Evolutionary conservation across 2,113 vertebrate genomes (phyloP), one percentile per base, ranked within the genome.

Genomic region (Geococcyx californianus): DNA sequence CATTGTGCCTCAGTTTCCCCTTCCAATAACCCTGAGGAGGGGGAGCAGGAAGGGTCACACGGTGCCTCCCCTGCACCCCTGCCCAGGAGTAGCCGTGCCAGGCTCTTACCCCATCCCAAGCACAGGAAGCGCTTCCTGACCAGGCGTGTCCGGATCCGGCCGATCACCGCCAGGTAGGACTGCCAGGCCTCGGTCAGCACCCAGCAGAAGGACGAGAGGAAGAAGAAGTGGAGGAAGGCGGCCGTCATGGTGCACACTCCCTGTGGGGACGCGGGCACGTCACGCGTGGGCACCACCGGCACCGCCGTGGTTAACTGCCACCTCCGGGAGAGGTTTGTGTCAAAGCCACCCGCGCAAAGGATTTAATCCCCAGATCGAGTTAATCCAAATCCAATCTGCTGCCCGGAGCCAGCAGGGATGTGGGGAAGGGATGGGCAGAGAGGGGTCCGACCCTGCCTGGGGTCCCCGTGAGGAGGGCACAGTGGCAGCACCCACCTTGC

Each of bases 181-280:
- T 99, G 99, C 99, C 99, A 99, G 62, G 99, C 99, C 97, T 99
- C 99, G 0, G 99, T 99, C 96, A 99, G 98, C 97, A 99, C 99
- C 99, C 99, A 99, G 98, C 99, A 99, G 98, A 99, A 99, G 73
- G 99, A 99, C 2, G 99, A 99, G 97, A 99, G 98, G 98, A 99
- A 99, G 98, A 99, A 99, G 98, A 99, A 99, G 97, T 99, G 99
- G 92, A 99, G 98, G 97, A 99, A 99, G 91, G 99, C 99, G 3
- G 99, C 99, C 1, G 99, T 99, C 98, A 99, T 98, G 94, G 99
- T 99, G 97, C 99, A 99, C 42, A 99, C 98, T 1, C 98, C 99
- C 99, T 99, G 91, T 4, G 0, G 74, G 81, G 77, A 82, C 9
- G 2, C 0, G 11, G 72, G 5, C 25, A 17, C 8, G 1, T 86